Conservation (phyloP, 2,113 vertebrate genomes). For the Ailurus styani region DNA sequence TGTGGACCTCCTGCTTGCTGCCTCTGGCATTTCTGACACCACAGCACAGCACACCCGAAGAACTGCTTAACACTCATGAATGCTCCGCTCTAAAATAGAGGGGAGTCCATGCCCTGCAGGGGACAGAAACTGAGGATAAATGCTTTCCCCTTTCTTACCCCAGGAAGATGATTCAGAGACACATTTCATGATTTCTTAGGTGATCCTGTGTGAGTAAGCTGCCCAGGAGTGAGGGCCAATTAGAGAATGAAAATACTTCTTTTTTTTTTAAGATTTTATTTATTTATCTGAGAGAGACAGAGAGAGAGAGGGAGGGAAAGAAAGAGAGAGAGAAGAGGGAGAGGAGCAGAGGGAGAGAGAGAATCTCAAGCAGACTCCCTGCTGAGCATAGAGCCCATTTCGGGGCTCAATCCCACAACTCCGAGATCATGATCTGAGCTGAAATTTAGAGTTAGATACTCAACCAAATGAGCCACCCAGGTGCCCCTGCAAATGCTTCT, state of each 20-base stretch:
- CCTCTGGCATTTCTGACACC: neutral
- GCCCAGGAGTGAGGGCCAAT: neutral
- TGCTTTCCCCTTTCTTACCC: neutral
- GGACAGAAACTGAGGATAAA: neutral
- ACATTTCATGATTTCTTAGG: neutral
- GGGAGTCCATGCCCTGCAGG: accelerated
- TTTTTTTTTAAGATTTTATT: neutral
- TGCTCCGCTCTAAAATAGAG: neutral
- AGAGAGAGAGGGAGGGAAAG: neutral
- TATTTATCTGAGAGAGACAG: neutral
- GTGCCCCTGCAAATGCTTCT: neutral
- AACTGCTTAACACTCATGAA: no score
- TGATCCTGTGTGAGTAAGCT: no score
- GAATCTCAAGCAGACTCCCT: neutral
- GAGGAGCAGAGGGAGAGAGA: neutral
- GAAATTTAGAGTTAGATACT: neutral
- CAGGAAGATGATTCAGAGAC: neutral
- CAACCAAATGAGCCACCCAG: neutral
- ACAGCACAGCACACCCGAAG: accelerated
- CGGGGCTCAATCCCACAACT: neutral
- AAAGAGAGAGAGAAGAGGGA: neutral
- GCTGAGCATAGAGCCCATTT: neutral
- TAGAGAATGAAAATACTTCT: neutral
- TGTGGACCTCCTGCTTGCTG: neutral
- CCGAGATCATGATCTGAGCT: neutral